Conservation (phyloP, 2,113 vertebrate species). For the Tachysurus fulvidraco region DNA sequence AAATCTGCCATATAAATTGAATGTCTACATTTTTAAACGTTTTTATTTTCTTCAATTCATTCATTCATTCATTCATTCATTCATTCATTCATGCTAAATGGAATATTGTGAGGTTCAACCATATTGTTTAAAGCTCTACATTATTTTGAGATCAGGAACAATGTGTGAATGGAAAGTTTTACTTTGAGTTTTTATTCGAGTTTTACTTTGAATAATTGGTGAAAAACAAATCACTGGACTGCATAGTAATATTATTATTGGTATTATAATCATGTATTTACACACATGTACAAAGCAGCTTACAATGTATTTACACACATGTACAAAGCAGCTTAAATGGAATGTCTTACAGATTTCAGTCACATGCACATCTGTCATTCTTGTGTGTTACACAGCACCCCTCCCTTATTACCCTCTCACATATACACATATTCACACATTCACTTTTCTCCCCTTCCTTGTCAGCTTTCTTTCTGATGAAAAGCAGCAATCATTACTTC, state of each 20-base stretch:
- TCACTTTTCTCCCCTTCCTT: neutral
- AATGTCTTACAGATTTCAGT: constrained; percentile 4
- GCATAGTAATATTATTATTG: neutral
- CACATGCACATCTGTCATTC: neutral
- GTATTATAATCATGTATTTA: neutral
- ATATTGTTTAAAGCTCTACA: neutral
- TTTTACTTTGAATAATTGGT: neutral
- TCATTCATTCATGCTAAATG: neutral
- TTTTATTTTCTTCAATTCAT: neutral
- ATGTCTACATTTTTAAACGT: neutral
- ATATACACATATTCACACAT: neutral
- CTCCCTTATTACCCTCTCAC: neutral
- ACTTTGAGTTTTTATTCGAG: too few relatives aligned
- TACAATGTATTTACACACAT: too few relatives aligned
- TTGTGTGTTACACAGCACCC: neutral
- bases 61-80: neutral
- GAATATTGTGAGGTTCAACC: neutral
- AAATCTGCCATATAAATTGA: neutral
- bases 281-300: neutral
- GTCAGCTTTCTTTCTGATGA: constrained; percentile 30
- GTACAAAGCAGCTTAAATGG: neutral
- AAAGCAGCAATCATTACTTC: constrained; percentile 37
- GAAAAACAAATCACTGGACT: neutral
- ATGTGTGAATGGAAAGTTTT: neutral
- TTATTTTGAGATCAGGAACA: neutral